Evolutionary conservation across 2,797 vertebrate genomes (phyloP).

Genomic region (Melanotaenia pygmaea): DNA sequence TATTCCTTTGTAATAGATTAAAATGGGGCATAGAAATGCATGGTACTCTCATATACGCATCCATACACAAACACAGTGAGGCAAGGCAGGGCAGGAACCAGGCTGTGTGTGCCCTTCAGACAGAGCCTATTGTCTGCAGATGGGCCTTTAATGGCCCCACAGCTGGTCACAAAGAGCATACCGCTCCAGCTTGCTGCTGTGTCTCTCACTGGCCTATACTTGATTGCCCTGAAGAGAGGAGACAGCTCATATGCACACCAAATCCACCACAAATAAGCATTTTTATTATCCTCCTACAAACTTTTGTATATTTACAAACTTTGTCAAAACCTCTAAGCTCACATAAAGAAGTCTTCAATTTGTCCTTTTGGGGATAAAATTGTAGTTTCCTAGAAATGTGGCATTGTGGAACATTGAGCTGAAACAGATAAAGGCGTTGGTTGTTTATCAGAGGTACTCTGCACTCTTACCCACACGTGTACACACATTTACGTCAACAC

Average conservation of each 20-base stretch:
- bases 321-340: not conserved
- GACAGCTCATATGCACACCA: constrained; percentile 29
- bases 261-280: constrained; percentile 7
- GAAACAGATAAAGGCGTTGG: constrained; percentile 31
- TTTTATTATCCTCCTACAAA: not conserved
- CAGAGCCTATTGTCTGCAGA: constrained; percentile 82
- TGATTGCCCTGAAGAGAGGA: constrained; percentile 30
- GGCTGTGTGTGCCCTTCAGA: constrained; percentile 75
- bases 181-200: constrained; percentile 57
- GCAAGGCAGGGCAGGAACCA: constrained; percentile 69
- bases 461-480: constrained; percentile 52
- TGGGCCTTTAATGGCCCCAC: constrained; percentile 79
- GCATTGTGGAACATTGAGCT: constrained; percentile 23
- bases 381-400: not conserved
- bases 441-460: constrained; percentile 63
- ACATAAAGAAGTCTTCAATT: not conserved
- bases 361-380: not conserved
- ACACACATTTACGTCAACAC: constrained; percentile 39
- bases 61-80: constrained; percentile 69
- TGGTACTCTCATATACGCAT: constrained; percentile 71
- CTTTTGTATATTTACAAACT: not conserved
- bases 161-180: constrained; percentile 78
- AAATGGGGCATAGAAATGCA: constrained; percentile 68
- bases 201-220: constrained; percentile 52
- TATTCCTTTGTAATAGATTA: constrained; percentile 58